These are phyloP conservation scores for Amia ocellicauda DNA, from an alignment of 2,113 vertebrate species.

Conservation along the genomic window DNA sequence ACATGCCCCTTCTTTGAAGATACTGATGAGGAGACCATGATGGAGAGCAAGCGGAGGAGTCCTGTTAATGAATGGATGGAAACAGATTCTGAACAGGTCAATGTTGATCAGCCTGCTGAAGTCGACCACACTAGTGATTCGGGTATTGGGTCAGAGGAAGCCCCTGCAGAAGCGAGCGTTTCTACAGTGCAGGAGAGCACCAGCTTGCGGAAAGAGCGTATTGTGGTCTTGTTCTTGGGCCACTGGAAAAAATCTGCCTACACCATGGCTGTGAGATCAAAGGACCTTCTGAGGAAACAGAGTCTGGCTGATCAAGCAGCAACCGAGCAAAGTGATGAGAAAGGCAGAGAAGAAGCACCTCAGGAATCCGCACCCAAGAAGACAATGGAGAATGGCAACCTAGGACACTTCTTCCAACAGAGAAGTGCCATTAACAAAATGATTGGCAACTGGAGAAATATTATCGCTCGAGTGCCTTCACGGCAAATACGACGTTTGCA, in stretches of 20 bases:
- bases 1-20: not conserved
- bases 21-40: conserved; percentile 1
- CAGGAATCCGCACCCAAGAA: conserved; percentile 40
- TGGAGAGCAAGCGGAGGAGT: not conserved
- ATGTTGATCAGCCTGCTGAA: conserved; percentile 27
- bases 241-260: conserved; percentile 90
- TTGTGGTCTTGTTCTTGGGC: conserved; percentile 82
- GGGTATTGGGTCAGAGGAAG: conserved; percentile 65
- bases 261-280: conserved; percentile 55
- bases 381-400: conserved; percentile 53
- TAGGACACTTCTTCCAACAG: conserved; percentile 78
- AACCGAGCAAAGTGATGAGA: conserved; percentile 12
- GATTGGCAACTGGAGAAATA: conserved; percentile 76
- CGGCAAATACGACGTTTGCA: conserved; percentile 68
- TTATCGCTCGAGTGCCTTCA: conserved; percentile 68
- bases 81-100: conserved; percentile 6
- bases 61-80: conserved; percentile 10
- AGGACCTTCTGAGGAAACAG: conserved; percentile 50
- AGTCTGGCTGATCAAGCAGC: conserved; percentile 18
- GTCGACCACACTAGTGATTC: conserved; percentile 64
- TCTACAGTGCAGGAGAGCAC: conserved; percentile 55
- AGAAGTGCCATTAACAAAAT: conserved; percentile 73
- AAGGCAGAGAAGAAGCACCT: not conserved
- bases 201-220: conserved; percentile 83
- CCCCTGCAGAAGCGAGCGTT: conserved; percentile 35